Percentiles rank a stretch among this genome's conserved stretches.
Evolutionary conservation across 2,797 vertebrate genomes (phyloP).

Genomic region (Notoglanidium macrostoma): DNA sequence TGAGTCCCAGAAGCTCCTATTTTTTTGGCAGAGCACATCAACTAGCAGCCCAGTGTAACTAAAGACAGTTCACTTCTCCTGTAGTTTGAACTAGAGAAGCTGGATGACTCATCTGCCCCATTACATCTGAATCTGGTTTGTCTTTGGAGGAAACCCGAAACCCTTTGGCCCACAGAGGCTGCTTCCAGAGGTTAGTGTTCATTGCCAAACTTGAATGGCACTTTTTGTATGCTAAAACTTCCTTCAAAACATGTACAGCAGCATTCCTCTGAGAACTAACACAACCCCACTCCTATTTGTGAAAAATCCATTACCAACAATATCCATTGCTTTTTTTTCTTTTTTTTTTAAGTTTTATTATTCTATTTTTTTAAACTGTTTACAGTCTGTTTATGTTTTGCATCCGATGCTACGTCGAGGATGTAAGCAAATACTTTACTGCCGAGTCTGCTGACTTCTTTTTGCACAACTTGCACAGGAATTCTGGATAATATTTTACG

Average conservation of each 20-base stretch:
- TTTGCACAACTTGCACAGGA: background rate
- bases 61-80: background rate
- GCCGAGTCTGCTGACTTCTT: slow-evolving; percentile 4
- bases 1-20: background rate
- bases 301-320: no score
- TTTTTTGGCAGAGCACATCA: background rate
- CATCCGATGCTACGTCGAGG: background rate
- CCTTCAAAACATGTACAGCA: background rate
- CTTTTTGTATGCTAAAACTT: background rate
- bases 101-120: slow-evolving; percentile 3
- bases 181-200: no score
- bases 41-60: background rate
- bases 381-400: background rate
- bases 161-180: background rate
- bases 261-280: background rate
- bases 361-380: background rate
- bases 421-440: background rate
- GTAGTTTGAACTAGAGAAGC: background rate
- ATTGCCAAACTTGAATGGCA: background rate
- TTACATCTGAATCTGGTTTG: background rate
- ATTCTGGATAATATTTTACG: background rate
- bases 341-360: no score
- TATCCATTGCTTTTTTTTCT: background rate
- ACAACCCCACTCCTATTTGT: background rate
- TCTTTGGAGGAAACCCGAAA: background rate